Evolutionary conservation across 2,113 vertebrate species (phyloP), one percentile per base, ranked within the genome.

Genomic region (Eubucco bourcierii): DNA sequence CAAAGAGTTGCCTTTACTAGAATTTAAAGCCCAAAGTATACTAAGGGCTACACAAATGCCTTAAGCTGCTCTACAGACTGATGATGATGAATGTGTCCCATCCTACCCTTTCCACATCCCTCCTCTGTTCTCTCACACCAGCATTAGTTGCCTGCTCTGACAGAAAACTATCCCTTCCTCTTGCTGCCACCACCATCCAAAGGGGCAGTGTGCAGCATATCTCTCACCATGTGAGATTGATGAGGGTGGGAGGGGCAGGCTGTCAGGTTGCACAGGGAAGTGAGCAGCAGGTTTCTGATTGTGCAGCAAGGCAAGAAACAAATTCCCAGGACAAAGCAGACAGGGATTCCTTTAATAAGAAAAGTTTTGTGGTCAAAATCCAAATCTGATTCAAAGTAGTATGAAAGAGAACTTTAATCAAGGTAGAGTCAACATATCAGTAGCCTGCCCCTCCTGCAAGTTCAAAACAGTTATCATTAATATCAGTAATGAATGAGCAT

Each of bases 211-310:
- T 24, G 39, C 52, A 34, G 44, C 5, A 1, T 27, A 34, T 20
- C 37, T 34, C 75, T 70, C 58, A 20, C 39, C 0, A 0, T 6
- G 8, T 0, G n/a, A n/a, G n/a, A n/a, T n/a, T n/a, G n/a, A n/a
- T n/a, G n/a, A n/a, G n/a, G n/a, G n/a, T n/a, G n/a, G n/a, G n/a
- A n/a, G n/a, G n/a, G n/a, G n/a, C n/a, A n/a, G n/a, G n/a, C n/a
- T n/a, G n/a, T n/a, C n/a, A n/a, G n/a, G n/a, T n/a, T n/a, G n/a
- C n/a, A n/a, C n/a, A n/a, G 53, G n/a, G n/a, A 81, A 74, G 31
- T 17, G 31, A 19, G 16, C 37, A 55, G 50, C 67, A 56, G 16
- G 23, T 41, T 55, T 61, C 34, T 33, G 39, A 50, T 28, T 5
- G 5, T 8, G 31, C 23, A 29, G 41, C 13, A 33, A 66, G 53